Base-by-base conservation (phyloP, 2,888 invertebrate genomes). In the Palloptera scutellata region DNA sequence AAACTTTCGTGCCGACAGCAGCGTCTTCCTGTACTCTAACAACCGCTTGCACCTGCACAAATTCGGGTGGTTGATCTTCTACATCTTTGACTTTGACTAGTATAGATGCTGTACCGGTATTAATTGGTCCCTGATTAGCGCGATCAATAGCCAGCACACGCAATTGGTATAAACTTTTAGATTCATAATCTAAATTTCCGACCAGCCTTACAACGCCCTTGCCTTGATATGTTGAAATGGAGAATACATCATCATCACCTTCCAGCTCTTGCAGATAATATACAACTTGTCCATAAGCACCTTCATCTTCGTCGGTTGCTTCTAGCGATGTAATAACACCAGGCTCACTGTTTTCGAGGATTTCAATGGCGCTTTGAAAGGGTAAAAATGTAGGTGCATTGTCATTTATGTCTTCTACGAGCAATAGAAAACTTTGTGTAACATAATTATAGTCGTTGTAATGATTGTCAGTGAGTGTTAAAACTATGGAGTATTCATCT, bases 391-490 rank as follows among this genome's bases (percentile, higher is more conserved):
- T 88, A 42, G 96, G 96, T 78, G 91, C 91, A 86, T 96, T 96
- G 86, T 96, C 96, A 81, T 96, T 96, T 57, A 95, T 92, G 83
- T 96, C 96, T 86, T 96, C 96, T 57, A 96, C 95, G 76, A 96
- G 87, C 62, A 96, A 86, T 73, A 96, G 87, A 76, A 96, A 89
- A 81, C 95, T 95, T 86, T 96, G 96, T 1, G 95, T 95, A 75
- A 96, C 92, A 84, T 90, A 94, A 84, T 94, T 94, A 67, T 93
- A 94, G 73, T 93, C 92, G 30, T 93, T 94, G 73, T 95, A 89
- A 79, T 91, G 90, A 72, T 94, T 94, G 85, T 96, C 96, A 8
- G 94, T 95, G 77, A 96, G 86, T 2, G 96, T 96, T 78, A 96
- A 87, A 74, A 96, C 93, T 79, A 96, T 87, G 69, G 92, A 91